Evolutionary conservation across 2,888 invertebrate genomes (phyloP), one percentile per base, ranked within the genome.

Genomic region (Macropis europaea): DNA sequence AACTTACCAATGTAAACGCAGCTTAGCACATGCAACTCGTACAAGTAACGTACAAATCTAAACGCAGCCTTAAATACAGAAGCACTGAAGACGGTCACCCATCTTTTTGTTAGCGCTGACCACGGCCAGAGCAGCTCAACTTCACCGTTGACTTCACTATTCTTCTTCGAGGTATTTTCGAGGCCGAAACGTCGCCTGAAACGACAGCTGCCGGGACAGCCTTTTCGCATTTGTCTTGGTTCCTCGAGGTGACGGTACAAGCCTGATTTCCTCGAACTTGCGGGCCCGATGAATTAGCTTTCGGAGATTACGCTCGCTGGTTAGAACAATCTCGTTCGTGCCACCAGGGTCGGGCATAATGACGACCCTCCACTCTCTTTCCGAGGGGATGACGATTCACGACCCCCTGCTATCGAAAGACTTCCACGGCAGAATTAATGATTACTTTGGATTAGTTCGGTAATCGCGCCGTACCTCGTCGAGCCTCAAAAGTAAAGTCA

Each of bases 371-470:
- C n/a, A n/a, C n/a, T n/a, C n/a, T n/a, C 19, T 50, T 30, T 13
- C 54, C 17, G 40, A 52, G 70, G 66, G 56, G 54, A 59, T 52
- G 54, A 68, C 64, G 69, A 52, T 38, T 30, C 54, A 26, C 53
- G 60, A 66, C 60, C 76, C 60, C 57, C 52, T 45, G 40, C 45
- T 60, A 72, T 75, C 72, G 61, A 68, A 63, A 48, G 34, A 60
- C 56, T 61, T 59, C 52, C 17, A 13, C 45, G 56, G 74, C 75
- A 79, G 72, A 81, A 81, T 73, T 73, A 73, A 81, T 81, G 81
- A 81, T 77, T 74, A 72, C 74, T 81, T 77, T 68, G 81, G 81
- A 81, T 81, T 81, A 81, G 79, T 79, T 77, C 48, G 67, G 68
- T 68, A 78, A 79, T 78, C 77, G 68, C 52, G 17, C 54, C 72